Conservation (phyloP, 2,797 vertebrate species). For the Crenuchus spilurus region DNA sequence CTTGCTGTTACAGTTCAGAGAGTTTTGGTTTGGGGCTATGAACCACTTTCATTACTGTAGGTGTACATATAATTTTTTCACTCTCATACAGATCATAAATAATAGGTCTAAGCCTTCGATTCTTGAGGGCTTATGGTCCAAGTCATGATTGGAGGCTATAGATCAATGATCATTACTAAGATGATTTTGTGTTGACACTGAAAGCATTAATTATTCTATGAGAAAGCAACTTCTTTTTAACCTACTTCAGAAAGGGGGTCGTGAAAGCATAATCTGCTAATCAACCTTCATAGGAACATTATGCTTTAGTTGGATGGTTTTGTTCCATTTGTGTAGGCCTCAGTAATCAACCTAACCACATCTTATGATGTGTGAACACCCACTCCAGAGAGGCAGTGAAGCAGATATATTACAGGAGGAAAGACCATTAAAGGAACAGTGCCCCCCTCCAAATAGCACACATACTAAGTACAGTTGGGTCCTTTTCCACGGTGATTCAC, state of each 20-base stretch:
- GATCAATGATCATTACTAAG: too few relatives aligned
- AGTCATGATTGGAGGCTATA: too few relatives aligned
- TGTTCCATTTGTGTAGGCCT: slow-evolving; percentile 40
- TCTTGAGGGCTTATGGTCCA: too few relatives aligned
- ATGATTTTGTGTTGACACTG: too few relatives aligned
- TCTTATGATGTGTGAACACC: not conserved
- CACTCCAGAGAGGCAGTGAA: slow-evolving; percentile 6
- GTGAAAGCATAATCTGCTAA: not conserved
- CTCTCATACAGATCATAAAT: too few relatives aligned
- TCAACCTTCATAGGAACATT: not conserved
- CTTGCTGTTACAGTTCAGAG: too few relatives aligned
- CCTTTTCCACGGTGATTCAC: slow-evolving; percentile 49
- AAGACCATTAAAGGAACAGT: slow-evolving; percentile 16
- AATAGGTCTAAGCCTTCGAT: too few relatives aligned
- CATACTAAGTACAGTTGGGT: not conserved
- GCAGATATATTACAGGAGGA: slow-evolving; percentile 19
- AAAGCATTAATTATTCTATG: not conserved
- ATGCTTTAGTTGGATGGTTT: not conserved
- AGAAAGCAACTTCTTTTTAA: not conserved
- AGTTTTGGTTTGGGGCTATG: too few relatives aligned
- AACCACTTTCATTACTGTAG: too few relatives aligned
- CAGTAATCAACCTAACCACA: slow-evolving; percentile 18
- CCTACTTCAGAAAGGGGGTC: not conserved
- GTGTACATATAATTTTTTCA: too few relatives aligned
- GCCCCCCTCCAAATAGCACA: not conserved